phyloP scores from a whole-genome alignment of 2,797 vertebrate species.

The Heteromormyrus szaboi region DNA sequence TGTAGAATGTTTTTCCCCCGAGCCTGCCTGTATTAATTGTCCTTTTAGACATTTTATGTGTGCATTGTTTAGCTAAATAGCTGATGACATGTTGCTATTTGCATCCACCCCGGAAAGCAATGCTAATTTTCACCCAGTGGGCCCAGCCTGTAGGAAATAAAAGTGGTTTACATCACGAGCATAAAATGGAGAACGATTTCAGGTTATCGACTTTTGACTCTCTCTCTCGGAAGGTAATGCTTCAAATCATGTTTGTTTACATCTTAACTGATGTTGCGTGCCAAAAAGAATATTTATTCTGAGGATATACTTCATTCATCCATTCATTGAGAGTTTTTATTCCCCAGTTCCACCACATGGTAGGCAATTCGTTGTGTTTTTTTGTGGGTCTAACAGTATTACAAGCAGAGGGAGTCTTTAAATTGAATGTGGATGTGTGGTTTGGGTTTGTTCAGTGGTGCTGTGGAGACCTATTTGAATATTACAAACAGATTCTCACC shows the following conservation, averaged over 20 bases:
- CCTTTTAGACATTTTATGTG: background rate
- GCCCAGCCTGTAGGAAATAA: background rate
- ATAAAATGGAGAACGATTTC: slow-evolving; percentile 33
- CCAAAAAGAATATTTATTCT: background rate
- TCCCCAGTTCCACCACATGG: background rate
- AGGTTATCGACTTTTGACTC: slow-evolving; percentile 35
- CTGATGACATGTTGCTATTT: background rate
- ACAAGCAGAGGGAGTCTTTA: background rate
- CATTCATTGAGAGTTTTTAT: background rate
- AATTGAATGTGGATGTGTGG: background rate
- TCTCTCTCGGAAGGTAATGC: slow-evolving; percentile 33
- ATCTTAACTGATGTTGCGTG: slow-evolving; percentile 38
- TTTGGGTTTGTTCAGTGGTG: background rate
- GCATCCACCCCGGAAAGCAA: background rate
- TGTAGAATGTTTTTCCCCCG: background rate
- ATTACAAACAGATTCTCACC: background rate
- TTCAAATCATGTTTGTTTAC: slow-evolving; percentile 38
- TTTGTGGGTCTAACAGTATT: background rate
- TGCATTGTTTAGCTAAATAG: background rate
- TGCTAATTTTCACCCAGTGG: background rate
- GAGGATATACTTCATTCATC: background rate
- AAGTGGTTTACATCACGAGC: background rate
- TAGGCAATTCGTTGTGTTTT: background rate
- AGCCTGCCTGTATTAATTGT: background rate
- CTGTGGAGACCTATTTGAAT: background rate